phyloP scores from a whole-genome alignment of 2,888 invertebrate genomes.

The Macropis europaea region DNA sequence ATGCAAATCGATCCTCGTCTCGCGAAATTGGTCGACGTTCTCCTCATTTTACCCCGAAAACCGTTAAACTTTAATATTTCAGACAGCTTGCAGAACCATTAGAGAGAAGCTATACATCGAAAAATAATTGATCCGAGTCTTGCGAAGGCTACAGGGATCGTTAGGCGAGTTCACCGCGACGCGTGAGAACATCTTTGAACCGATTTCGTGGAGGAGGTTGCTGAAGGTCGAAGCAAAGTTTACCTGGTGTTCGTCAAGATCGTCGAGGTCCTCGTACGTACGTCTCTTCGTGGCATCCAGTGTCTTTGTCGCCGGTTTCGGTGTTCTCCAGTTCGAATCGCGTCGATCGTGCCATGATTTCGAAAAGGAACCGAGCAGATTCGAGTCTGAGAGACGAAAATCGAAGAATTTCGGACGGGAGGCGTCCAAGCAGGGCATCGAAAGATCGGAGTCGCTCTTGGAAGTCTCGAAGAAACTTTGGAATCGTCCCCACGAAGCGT shows the following conservation, averaged over 20 bases:
- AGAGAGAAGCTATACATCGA: too few relatives aligned
- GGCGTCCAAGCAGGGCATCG: conserved; percentile 44
- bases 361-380: not conserved
- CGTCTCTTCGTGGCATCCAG: conserved; percentile 16
- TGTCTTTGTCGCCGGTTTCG: not conserved
- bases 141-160: too few relatives aligned
- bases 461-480: not conserved
- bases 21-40: conserved; percentile 6
- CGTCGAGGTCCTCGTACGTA: conserved; percentile 47
- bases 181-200: not conserved
- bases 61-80: too few relatives aligned
- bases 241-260: conserved; percentile 54
- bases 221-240: conserved; percentile 33
- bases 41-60: not conserved
- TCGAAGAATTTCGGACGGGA: not conserved
- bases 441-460: conserved; percentile 40
- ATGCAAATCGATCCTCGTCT: conserved; percentile 44
- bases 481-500: not conserved
- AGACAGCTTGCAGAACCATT: too few relatives aligned
- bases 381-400: conserved; percentile 53
- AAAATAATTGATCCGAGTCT: too few relatives aligned
- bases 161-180: too few relatives aligned
- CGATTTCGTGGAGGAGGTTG: not conserved
- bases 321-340: not conserved
- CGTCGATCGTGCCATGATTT: not conserved